Evolutionary conservation across 2,113 vertebrate genomes (phyloP).

Genomic region (Callorhinus ursinus): DNA sequence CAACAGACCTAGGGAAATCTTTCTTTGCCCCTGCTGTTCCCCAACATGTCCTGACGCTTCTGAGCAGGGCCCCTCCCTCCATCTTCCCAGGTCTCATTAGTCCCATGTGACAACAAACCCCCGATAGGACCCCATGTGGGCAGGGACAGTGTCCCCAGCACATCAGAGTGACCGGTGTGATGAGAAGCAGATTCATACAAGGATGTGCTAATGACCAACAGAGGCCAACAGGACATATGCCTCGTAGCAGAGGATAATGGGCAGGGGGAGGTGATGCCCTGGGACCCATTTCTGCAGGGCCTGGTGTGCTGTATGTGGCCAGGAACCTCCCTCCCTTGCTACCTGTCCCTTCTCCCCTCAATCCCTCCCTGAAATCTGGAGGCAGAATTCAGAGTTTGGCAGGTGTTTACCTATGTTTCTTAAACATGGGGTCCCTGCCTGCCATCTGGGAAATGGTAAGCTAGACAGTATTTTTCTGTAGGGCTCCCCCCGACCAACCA

Average conservation of each 20-base stretch:
- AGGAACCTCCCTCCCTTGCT: neutral
- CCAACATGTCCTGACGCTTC: neutral
- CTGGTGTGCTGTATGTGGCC: neutral
- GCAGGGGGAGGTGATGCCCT: neutral
- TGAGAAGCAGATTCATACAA: neutral
- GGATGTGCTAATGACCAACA: neutral
- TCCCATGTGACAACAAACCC: neutral
- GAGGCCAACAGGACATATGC: neutral
- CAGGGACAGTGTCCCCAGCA: neutral
- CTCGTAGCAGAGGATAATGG: neutral
- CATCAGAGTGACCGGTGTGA: neutral
- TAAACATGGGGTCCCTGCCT: neutral
- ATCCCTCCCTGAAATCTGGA: neutral
- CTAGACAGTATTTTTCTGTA: neutral
- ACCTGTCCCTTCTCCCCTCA: neutral
- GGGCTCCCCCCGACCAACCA: neutral
- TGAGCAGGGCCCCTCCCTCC: neutral
- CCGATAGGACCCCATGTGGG: neutral
- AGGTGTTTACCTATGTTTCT: neutral
- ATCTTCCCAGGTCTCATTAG: neutral
- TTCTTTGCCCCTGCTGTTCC: neutral
- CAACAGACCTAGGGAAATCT: neutral
- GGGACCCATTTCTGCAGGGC: neutral
- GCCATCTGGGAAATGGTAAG: neutral
- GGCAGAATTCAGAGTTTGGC: neutral